Evolutionary conservation across 2,113 vertebrate species (phyloP).

Genomic region (Labrus mixtus): DNA sequence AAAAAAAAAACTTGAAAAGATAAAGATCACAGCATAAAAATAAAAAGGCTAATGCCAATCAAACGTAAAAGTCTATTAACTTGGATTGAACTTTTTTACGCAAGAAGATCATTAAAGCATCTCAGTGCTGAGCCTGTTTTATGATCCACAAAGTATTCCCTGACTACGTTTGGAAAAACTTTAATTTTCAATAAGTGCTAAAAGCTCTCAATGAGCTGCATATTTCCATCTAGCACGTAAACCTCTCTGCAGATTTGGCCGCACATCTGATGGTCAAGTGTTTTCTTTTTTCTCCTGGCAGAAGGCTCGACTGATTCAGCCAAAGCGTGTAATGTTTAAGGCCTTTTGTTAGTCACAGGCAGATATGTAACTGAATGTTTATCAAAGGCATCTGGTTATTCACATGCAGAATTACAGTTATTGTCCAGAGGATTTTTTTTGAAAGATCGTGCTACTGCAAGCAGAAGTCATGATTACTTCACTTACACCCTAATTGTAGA

Average conservation of each 20-base stretch:
- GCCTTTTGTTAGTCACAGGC: constrained; percentile 27
- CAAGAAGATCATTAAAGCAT: neutral
- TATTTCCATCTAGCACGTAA: constrained; percentile 29
- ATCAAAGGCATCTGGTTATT: constrained; percentile 54
- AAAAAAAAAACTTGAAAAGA: too few relatives aligned
- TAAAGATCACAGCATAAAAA: neutral
- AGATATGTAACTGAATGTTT: constrained; percentile 33
- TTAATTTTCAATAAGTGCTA: neutral
- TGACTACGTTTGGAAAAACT: neutral
- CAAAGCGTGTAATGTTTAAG: constrained; percentile 50
- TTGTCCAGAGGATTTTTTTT: constrained; percentile 32
- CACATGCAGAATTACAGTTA: constrained; percentile 19
- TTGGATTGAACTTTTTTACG: neutral
- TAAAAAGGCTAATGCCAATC: neutral
- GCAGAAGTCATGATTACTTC: constrained; percentile 9
- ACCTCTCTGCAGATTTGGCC: constrained; percentile 36
- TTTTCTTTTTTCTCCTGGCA: constrained; percentile 48
- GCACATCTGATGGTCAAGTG: constrained; percentile 34
- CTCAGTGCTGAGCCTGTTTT: neutral
- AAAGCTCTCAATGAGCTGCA: constrained; percentile 10
- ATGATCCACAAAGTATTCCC: constrained; percentile 3
- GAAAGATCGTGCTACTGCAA: constrained; percentile 24
- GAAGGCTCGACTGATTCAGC: constrained; percentile 17
- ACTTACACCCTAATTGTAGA: neutral
- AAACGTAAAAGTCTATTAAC: neutral